These are phyloP conservation scores for Sinocyclocheilus anshuiensis DNA, from an alignment of 2,113 vertebrate genomes.

Conservation along the genomic window DNA sequence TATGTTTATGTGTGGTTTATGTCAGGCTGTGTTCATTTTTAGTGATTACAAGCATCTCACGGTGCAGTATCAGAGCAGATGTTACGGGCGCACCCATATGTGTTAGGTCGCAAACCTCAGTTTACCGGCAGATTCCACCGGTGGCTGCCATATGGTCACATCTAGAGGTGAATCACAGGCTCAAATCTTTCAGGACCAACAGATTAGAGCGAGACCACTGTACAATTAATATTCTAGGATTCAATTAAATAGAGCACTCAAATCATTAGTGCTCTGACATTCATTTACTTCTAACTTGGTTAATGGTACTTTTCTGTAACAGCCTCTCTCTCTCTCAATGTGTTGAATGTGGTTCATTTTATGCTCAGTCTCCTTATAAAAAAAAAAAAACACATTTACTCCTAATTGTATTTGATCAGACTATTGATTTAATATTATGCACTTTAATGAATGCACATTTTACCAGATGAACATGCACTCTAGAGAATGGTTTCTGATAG, in stretches of 20 bases:
- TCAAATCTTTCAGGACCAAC: constrained; percentile 33
- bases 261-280: constrained; percentile 41
- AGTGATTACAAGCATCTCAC: background rate
- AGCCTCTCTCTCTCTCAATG: constrained; percentile 18
- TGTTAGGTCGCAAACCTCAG: constrained; percentile 70
- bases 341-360: background rate
- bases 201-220: constrained; percentile 42
- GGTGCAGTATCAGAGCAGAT: constrained; percentile 56
- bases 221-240: constrained; percentile 47
- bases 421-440: constrained; percentile 1
- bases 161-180: constrained; percentile 57
- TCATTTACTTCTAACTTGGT: constrained; percentile 3
- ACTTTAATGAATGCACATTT: background rate
- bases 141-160: constrained; percentile 72
- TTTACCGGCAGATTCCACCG: constrained; percentile 61
- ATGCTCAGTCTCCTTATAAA: background rate
- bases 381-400: background rate
- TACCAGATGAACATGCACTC: background rate
- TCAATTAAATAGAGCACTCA: constrained; percentile 54
- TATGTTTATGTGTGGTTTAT: background rate
- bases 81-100: constrained; percentile 60
- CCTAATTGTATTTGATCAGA: constrained; percentile 13
- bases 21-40: background rate
- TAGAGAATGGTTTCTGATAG: background rate
- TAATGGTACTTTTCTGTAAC: constrained; percentile 14